phyloP scores from a whole-genome alignment of 2,888 invertebrate genomes.

The Limulus polyphemus region DNA sequence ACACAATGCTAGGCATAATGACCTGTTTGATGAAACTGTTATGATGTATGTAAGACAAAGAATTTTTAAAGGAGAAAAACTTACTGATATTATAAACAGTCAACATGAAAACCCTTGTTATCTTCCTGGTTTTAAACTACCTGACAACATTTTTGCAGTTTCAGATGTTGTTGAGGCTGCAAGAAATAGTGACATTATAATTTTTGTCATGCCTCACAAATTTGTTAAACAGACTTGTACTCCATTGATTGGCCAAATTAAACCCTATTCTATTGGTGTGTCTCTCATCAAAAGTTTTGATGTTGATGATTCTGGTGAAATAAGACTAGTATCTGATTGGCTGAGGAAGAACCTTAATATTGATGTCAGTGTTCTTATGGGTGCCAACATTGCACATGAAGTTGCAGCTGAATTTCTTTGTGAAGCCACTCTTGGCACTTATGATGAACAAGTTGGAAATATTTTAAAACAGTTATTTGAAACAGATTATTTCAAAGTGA shows the following conservation, averaged over 20 bases:
- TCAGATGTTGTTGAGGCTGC: slow-evolving; percentile 40
- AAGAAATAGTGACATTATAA: slow-evolving; percentile 39
- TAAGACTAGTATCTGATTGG: slow-evolving; percentile 40
- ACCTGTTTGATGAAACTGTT: slow-evolving; percentile 35
- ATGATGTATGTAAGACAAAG: slow-evolving; percentile 44
- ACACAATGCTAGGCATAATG: slow-evolving; percentile 35
- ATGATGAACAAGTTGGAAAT: slow-evolving; percentile 60
- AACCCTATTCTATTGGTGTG: slow-evolving; percentile 37
- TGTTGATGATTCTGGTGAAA: slow-evolving; percentile 12
- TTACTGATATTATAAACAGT: slow-evolving; percentile 43
- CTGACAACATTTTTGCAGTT: slow-evolving; percentile 42
- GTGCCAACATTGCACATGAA: slow-evolving; percentile 44
- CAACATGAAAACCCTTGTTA: slow-evolving; percentile 44
- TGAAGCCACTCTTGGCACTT: slow-evolving; percentile 49
- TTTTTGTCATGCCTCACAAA: slow-evolving; percentile 45
- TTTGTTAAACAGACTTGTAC: slow-evolving; percentile 38
- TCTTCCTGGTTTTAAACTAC: slow-evolving; percentile 41
- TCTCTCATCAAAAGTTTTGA: slow-evolving; percentile 40
- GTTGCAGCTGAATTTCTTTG: slow-evolving; percentile 42
- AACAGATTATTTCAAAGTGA: slow-evolving; percentile 87
- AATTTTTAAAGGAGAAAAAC: slow-evolving; percentile 36
- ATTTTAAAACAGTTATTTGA: slow-evolving; percentile 80
- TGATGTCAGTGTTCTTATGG: slow-evolving; percentile 42
- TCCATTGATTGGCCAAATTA: slow-evolving; percentile 36
- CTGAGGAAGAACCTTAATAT: slow-evolving; percentile 37